Base-by-base conservation (phyloP, 2,113 vertebrate species). In the Illadopsis cleaveri region DNA sequence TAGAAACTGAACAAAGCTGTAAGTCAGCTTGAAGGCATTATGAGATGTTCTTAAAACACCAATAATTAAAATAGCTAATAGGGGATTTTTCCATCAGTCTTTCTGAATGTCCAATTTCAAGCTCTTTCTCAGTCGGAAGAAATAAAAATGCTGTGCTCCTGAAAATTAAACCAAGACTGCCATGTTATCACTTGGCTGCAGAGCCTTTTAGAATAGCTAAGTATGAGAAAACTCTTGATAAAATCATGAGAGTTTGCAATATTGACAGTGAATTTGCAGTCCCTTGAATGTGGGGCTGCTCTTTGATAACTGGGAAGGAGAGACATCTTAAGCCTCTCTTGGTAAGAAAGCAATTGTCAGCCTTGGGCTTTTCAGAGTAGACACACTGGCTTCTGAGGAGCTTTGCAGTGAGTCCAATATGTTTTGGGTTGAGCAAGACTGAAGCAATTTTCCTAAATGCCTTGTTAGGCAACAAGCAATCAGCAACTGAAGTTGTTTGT, bases 391-490 rank as follows among this genome's bases (percentile, higher is more conserved):
- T 57, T 56, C 71, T 77, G 58, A 73, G 45, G 6, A 88, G 19
- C 16, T 45, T 76, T 62, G 33, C 40, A 33, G 40, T 10, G n/a
- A 57, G 18, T 62, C 31, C 50, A 47, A 7, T 47, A 23, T 35
- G 15, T 22, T 82, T 82, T 53, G 5, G 11, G 40, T 51, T 61
- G 35, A 81, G 31, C 33, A 70, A 38, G 11, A 69, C 35, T 57
- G 19, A 28, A 60, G 47, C 10, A 81, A 53, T 47, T 77, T 77
- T 92, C 27, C 35, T 50, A 47, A 45, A 27, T 77, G 21, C 7
- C 25, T 54, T 15, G 0, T 77, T 37, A 37, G 31, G 21, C 51
- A 37, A 33, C 0, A 0, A 86, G 37, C 37, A 77, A 37, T 11
- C 14, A 86, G 53, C 6, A 37, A 44, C 5, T 56, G 56, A 65